Conservation (phyloP, 2,797 vertebrate species). For the Cirrhinus mrigala region DNA sequence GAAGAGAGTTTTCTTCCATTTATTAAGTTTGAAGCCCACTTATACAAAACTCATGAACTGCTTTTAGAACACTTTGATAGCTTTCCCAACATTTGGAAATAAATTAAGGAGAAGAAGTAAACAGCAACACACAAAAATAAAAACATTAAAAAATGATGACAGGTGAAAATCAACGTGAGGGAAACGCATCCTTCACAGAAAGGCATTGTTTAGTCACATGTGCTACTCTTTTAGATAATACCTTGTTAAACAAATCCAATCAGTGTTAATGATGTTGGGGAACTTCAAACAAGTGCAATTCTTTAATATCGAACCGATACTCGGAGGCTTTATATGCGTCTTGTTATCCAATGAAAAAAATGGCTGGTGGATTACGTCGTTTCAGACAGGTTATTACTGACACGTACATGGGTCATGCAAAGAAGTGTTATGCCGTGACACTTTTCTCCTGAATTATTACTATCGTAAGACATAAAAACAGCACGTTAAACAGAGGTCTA, state of each 20-base stretch:
- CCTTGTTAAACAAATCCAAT: conserved; percentile 13
- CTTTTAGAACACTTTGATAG: conserved; percentile 76
- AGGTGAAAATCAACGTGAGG: conserved; percentile 24
- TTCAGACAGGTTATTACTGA: conserved; percentile 42
- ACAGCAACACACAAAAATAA: conserved; percentile 62
- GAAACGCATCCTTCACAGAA: conserved; percentile 26
- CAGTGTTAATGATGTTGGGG: background rate
- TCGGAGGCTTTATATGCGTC: conserved; percentile 1
- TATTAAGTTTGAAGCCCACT: conserved; percentile 84
- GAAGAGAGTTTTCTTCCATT: conserved; percentile 72
- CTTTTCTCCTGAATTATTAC: conserved; percentile 60
- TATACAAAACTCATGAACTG: conserved; percentile 83
- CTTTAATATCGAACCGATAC: background rate
- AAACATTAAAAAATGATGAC: conserved; percentile 22
- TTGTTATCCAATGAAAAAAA: conserved; percentile 34
- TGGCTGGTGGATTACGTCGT: conserved; percentile 15
- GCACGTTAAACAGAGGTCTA: conserved; percentile 35
- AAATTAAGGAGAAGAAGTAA: conserved; percentile 76
- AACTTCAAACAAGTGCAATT: conserved; percentile 35
- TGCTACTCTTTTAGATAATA: conserved; percentile 3
- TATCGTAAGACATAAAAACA: conserved; percentile 54
- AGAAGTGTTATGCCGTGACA: conserved; percentile 43
- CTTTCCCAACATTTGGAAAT: conserved; percentile 73
- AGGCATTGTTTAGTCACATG: conserved; percentile 20
- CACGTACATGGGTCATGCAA: conserved; percentile 36